Percentiles rank a stretch among this genome's conserved stretches.
phyloP scores from a whole-genome alignment of 2,797 vertebrate species.

The Sebastes oblongus region DNA sequence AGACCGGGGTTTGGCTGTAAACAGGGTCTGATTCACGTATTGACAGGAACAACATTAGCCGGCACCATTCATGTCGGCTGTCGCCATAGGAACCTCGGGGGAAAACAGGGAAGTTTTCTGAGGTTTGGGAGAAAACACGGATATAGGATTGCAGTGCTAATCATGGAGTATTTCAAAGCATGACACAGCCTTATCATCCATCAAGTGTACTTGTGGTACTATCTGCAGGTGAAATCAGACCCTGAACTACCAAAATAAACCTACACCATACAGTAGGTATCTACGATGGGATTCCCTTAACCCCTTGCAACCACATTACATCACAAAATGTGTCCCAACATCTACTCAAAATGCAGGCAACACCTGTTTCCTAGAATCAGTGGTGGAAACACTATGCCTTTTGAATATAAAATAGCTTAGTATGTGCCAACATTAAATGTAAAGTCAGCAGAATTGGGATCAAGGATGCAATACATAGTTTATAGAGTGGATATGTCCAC shows the following conservation, averaged over 20 bases:
- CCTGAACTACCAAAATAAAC: neutral
- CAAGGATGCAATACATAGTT: neutral
- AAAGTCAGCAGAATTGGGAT: neutral
- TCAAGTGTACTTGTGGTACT: neutral
- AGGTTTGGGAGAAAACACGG: neutral
- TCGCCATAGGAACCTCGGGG: conserved; percentile 9
- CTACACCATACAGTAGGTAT: neutral
- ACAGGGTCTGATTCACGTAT: conserved; percentile 40
- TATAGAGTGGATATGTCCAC: neutral
- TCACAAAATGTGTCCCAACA: neutral
- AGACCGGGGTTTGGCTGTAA: conserved; percentile 28
- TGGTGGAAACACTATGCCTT: neutral
- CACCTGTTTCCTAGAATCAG: neutral
- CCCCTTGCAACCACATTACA: neutral
- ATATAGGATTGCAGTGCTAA: neutral
- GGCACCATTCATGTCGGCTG: conserved; percentile 28
- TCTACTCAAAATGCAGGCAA: neutral
- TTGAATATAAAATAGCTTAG: neutral
- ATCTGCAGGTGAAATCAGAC: neutral
- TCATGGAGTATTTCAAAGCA: neutral
- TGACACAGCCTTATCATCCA: neutral
- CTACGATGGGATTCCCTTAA: accelerated
- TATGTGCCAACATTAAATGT: neutral
- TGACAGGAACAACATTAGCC: conserved; percentile 54
- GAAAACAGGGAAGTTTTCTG: neutral